Evolutionary conservation across 2,797 vertebrate genomes (phyloP).

Genomic region (Sandelia bainsii): DNA sequence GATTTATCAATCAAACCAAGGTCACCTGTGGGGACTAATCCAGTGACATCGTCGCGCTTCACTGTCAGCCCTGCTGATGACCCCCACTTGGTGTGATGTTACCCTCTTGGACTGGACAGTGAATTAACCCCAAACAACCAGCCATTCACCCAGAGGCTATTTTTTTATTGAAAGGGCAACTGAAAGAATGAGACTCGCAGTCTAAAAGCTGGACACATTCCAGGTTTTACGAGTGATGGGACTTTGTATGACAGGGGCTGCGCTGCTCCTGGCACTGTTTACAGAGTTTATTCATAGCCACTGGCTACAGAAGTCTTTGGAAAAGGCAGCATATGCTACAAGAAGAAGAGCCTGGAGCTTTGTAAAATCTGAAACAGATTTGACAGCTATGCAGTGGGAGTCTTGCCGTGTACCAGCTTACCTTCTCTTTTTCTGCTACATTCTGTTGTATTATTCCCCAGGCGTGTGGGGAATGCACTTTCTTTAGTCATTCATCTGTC

Average conservation of each 20-base stretch:
- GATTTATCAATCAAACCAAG: conserved; percentile 87
- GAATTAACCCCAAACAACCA: conserved; percentile 72
- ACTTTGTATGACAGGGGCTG: conserved; percentile 79
- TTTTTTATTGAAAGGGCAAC: conserved; percentile 84
- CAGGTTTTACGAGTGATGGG: conserved; percentile 84
- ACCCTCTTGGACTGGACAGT: conserved; percentile 67
- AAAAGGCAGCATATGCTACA: conserved; percentile 70
- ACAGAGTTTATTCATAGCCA: conserved; percentile 77
- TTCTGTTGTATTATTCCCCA: conserved; percentile 80
- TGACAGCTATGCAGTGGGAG: conserved; percentile 88
- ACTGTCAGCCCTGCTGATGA: conserved; percentile 94
- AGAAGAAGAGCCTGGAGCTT: conserved; percentile 80
- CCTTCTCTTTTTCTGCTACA: conserved; percentile 83
- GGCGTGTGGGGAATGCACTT: conserved; percentile 76
- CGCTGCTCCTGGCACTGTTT: conserved; percentile 78
- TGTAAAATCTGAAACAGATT: conserved; percentile 83
- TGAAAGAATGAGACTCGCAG: conserved; percentile 81
- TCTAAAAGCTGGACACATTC: conserved; percentile 83
- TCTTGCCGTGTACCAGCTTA: conserved; percentile 87
- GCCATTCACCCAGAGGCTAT: conserved; percentile 84
- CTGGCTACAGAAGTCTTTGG: conserved; percentile 69
- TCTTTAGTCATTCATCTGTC: conserved; percentile 78
- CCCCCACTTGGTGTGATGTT: conserved; percentile 85
- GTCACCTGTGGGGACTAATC: conserved; percentile 75
- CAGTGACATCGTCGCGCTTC: conserved; percentile 91